Percentiles rank a stretch among this genome's conserved stretches.
phyloP scores from a whole-genome alignment of 2,888 invertebrate genomes.

The Omphaloscelis lunosa region DNA sequence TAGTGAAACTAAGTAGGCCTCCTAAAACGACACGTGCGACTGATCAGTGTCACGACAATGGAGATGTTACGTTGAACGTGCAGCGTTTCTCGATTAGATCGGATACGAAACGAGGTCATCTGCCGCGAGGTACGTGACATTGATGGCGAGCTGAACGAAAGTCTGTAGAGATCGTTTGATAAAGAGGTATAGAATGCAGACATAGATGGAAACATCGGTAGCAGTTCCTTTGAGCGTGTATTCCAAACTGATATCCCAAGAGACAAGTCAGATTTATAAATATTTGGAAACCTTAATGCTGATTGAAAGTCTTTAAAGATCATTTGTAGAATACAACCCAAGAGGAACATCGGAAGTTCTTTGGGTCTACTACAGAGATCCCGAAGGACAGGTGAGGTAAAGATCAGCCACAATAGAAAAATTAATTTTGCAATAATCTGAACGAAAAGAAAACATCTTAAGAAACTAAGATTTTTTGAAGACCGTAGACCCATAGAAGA shows the following conservation, averaged over 20 bases:
- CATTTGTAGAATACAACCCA: background rate
- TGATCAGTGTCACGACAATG: constrained; percentile 61
- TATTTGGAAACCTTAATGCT: background rate
- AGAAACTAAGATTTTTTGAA: background rate
- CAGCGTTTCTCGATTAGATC: constrained; percentile 54
- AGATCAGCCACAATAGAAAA: background rate
- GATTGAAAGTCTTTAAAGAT: background rate
- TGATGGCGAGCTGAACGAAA: constrained; percentile 38
- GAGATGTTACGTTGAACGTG: constrained; percentile 58
- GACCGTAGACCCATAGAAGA: background rate
- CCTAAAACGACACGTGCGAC: constrained; percentile 53
- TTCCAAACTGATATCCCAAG: background rate
- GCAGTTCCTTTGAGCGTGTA: background rate
- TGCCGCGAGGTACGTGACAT: constrained; percentile 49
- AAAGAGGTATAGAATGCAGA: background rate
- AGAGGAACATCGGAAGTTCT: background rate
- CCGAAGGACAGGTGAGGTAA: background rate
- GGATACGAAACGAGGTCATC: constrained; percentile 40
- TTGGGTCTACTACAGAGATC: background rate
- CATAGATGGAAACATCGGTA: background rate
- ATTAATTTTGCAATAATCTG: background rate
- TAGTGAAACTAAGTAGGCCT: constrained; percentile 44
- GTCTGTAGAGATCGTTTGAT: constrained; percentile 28
- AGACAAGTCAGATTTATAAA: too few species aligned
- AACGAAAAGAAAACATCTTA: too few species aligned